phyloP scores from a whole-genome alignment of 2,113 vertebrate genomes.

The Gopherus flavomarginatus region DNA sequence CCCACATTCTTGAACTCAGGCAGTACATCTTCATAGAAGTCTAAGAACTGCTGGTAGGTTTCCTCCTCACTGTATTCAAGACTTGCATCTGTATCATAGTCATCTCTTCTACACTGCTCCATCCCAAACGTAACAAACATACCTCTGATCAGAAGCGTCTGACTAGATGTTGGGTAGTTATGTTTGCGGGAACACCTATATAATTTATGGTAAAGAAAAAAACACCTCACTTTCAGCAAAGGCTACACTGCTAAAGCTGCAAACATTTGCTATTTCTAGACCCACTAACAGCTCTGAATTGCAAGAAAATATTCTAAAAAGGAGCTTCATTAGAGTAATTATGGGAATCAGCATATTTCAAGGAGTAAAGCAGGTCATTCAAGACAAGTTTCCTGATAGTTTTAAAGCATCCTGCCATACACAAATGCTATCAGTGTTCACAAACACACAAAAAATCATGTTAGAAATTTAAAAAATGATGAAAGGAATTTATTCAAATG shows the following conservation, averaged over 20 bases:
- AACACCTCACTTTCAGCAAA: not conserved
- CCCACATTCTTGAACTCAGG: conserved; percentile 93
- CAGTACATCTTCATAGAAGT: conserved; percentile 95
- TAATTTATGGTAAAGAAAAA: not conserved
- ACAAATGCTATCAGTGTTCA: not conserved
- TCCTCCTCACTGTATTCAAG: conserved; percentile 97
- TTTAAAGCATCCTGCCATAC: not conserved
- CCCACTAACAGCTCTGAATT: not conserved
- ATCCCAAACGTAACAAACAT: conserved; percentile 97
- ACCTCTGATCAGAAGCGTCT: conserved; percentile 90
- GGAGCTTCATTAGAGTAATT: not conserved
- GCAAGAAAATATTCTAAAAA: not conserved
- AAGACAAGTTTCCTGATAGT: not conserved
- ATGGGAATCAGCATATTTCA: not conserved
- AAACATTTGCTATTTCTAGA: not conserved
- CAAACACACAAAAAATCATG: not conserved
- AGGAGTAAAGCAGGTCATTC: not conserved
- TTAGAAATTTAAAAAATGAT: not conserved
- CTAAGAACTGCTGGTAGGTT: conserved; percentile 92
- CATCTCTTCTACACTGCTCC: conserved; percentile 92
- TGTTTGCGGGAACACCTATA: conserved; percentile 95
- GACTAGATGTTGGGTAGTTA: conserved; percentile 86
- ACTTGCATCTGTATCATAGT: conserved; percentile 93
- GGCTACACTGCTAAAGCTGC: not conserved
- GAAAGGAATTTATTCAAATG: not conserved